Conservation (phyloP, 2,113 vertebrate species). For the Oryzias melastigma region DNA sequence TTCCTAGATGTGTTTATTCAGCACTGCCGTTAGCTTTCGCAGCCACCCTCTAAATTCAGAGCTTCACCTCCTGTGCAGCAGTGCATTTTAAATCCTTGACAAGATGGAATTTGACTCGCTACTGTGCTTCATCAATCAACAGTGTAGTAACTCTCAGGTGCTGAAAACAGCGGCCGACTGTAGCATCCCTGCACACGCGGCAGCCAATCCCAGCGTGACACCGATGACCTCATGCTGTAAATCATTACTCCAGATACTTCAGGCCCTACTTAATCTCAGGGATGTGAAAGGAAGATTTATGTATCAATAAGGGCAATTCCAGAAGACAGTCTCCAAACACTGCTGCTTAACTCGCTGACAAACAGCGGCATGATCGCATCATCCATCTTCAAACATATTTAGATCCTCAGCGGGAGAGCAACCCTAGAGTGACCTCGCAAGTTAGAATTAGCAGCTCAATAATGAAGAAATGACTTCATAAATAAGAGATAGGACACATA, state of each 20-base stretch:
- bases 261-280: constrained; percentile 23
- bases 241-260: constrained; percentile 3
- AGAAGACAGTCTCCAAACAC: not conserved
- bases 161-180: not conserved
- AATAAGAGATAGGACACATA: constrained; percentile 18
- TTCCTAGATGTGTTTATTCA: constrained; percentile 6
- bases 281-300: constrained; percentile 10
- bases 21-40: not conserved
- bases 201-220: constrained; percentile 11
- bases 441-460: constrained; percentile 45
- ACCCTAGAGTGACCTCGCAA: constrained; percentile 38
- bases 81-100: constrained; percentile 17
- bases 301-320: not conserved
- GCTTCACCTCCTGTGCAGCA: constrained; percentile 6
- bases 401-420: constrained; percentile 25
- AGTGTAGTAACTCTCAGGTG: constrained; percentile 5
- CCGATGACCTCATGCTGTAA: constrained; percentile 16
- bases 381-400: constrained; percentile 35
- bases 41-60: constrained; percentile 15
- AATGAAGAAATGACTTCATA: constrained; percentile 30
- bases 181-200: constrained; percentile 9
- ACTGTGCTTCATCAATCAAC: constrained; percentile 30
- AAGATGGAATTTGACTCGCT: constrained; percentile 14
- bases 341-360: constrained; percentile 25
- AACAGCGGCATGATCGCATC: constrained; percentile 15